Evolutionary conservation across 2,888 invertebrate species (phyloP), one percentile per base, ranked within the genome.

Genomic region (Epistrophe grossulariae): DNA sequence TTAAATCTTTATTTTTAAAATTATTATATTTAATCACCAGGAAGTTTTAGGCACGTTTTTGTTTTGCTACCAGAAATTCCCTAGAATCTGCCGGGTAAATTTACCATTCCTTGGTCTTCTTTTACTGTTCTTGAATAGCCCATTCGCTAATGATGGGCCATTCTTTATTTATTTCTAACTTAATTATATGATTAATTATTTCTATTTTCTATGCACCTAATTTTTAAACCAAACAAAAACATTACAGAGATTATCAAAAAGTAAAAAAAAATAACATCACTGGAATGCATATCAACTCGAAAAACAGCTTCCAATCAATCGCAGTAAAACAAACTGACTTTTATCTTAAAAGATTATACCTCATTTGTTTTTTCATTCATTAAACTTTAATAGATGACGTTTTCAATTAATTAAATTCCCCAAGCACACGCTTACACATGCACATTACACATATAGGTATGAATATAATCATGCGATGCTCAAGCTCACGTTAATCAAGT

Each of bases 351-450:
- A 70, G 82, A 83, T 73, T 76, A 55, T 43, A 73, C 19, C 73
- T 73, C 73, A 85, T 59, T 74, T 52, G 73, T 35, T 73, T 52
- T 68, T 70, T 70, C 38, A 74, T 78, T 79, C 78, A 74, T 82
- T 85, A 85, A 79, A 78, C 62, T 82, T 66, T 82, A 82, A 85
- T 78, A 82, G 85, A 79, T 87, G 83, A 83, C 79, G 76, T 83
- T 83, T 79, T 79, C 87, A 87, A 87, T 87, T 87, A 87, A 87
- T 87, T 79, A 83, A 76, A 79, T 55, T 62, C 76, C 74, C 71
- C 59, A 62, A 28, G 24, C 62, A 11, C 60, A 43, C 35, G 50
- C 40, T 19, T 31, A 50, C 24, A 48, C 15, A n/a, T 24, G 1
- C 50, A 60, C 38, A 35, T 19, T 0, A 15, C 0, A n/a, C n/a